Evolutionary conservation across 1,140 invertebrate genomes (phyloP), one percentile per base, ranked within the genome.

Genomic region (Ooceraea biroi): DNA sequence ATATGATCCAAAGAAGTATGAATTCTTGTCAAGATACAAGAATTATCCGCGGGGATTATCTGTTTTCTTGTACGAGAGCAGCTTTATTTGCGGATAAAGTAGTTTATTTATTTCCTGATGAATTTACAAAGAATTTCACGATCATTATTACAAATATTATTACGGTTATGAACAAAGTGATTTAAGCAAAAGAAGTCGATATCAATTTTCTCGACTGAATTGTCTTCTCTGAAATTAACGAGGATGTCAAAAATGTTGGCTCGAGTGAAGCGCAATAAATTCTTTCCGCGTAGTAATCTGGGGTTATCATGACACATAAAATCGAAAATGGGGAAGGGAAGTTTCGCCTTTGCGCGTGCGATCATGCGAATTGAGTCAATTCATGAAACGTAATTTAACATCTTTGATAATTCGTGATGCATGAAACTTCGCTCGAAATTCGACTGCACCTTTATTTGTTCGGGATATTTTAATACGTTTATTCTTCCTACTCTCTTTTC

Each of bases 311-410:
- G 41, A 50, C 65, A 22, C 41, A 36, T 41, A 71, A 80, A 80
- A 71, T 58, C 65, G 72, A 19, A 41, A 48, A 61, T 41, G 48
- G 44, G 63, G 61, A 44, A 68, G 17, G 11, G 63, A 78, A 68
- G 68, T 78, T 68, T 14, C 30, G n/a, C 17, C 41, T 30, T 68
- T 22, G 65, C 76, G 50, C 65, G 76, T 71, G 65, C 76, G 65
- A 44, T 71, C 76, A 36, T 80, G 76, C 65, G 76, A 80, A 80
- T 80, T 71, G 65, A 80, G 76, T 80, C 76, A 80, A 80, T 71
- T 69, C 57, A 69, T 80, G 52, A 55, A 80, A 69, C 50, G 65
- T 69, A 69, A 78, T 78, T 78, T 78, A 69, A 78, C 73, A n/a
- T 71, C 36, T 80, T 80, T 69, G 65, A 58, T 71, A 69, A 80